phyloP scores from a whole-genome alignment of 2,888 invertebrate species.

The Metacarcinus magister region DNA sequence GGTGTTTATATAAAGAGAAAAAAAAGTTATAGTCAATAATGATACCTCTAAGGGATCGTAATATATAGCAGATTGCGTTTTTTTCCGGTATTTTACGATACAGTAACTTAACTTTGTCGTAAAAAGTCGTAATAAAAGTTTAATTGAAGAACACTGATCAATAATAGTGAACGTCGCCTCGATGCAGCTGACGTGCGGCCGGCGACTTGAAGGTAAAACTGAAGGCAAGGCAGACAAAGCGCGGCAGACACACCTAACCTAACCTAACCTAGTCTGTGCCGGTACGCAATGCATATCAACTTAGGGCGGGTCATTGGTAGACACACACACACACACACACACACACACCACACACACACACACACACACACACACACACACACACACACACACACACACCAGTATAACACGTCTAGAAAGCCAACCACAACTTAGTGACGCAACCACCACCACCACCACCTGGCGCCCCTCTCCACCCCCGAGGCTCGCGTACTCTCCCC shows the following conservation, averaged over 20 bases:
- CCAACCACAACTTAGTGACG: neutral
- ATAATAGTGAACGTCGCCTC: neutral
- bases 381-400: neutral
- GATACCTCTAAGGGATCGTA: neutral
- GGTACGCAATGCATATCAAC: neutral
- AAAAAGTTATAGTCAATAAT: constrained; percentile 13
- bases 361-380: neutral
- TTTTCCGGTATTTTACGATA: neutral
- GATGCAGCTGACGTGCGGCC: neutral
- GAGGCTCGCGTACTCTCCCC: neutral
- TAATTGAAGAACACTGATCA: neutral
- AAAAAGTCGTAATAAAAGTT: constrained; percentile 20
- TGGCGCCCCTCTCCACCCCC: constrained; percentile 9
- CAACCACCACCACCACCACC: neutral
- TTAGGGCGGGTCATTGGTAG: neutral
- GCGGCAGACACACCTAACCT: neutral
- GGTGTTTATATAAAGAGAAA: neutral
- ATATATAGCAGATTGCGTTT: neutral
- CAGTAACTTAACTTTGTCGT: neutral
- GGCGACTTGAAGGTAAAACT: neutral
- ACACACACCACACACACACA: too few species aligned
- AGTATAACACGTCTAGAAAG: constrained; percentile 11
- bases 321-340: too few species aligned
- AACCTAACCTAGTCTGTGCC: neutral
- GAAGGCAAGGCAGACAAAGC: neutral